Evolutionary conservation across 1,140 invertebrate genomes (phyloP).

Genomic region (Drosophila jambulina): DNA sequence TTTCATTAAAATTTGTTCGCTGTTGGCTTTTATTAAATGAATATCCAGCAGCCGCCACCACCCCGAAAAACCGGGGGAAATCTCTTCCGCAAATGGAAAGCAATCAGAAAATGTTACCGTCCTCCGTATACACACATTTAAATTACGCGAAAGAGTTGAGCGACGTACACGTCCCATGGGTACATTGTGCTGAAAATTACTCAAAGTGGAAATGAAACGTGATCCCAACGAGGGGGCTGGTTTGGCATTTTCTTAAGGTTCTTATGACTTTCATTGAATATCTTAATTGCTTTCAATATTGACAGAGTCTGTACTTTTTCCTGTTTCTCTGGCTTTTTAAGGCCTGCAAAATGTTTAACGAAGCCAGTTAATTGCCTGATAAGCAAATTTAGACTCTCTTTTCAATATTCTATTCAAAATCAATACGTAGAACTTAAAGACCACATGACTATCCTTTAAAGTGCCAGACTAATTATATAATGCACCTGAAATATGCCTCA

Average conservation of each 20-base stretch:
- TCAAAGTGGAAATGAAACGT: constrained; percentile 32
- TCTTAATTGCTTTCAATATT: constrained; percentile 44
- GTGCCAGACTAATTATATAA: background rate
- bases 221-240: constrained; percentile 4
- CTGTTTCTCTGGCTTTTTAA: background rate
- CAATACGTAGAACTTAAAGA: background rate
- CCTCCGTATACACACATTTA: constrained; percentile 34
- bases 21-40: constrained; percentile 81
- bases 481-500: background rate
- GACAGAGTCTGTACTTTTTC: background rate
- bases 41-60: constrained; percentile 58
- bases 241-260: constrained; percentile 3
- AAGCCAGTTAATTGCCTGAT: background rate
- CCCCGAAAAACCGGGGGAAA: constrained; percentile 31
- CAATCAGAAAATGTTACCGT: constrained; percentile 63
- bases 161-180: constrained; percentile 13
- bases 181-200: constrained; percentile 35
- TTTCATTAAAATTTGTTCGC: constrained; percentile 79
- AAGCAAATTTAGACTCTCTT: background rate
- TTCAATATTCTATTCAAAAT: too few species aligned
- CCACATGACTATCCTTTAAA: background rate
- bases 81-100: constrained; percentile 61
- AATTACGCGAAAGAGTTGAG: constrained; percentile 49
- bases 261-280: background rate
- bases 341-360: background rate